Evolutionary conservation across 2,888 invertebrate species (phyloP), one percentile per base, ranked within the genome.

Genomic region (Acanthoscelides obtectus): DNA sequence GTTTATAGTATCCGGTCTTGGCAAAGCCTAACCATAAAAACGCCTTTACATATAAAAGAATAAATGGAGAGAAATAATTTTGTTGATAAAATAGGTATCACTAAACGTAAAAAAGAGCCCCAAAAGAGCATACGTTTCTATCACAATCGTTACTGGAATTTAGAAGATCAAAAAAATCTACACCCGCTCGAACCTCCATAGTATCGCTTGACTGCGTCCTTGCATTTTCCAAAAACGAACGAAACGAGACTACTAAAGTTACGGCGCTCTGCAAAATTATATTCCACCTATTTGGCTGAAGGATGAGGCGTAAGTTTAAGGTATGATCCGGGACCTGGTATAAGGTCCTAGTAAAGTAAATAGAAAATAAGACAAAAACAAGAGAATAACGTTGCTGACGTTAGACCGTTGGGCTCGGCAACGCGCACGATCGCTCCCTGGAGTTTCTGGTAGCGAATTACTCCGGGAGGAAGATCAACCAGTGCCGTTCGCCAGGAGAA

Each of bases 321-420:
- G 77, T 75, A 79, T 77, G 77, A 77, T 75, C 75, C 74, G 71
- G 68, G 73, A 77, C 78, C 77, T 78, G 79, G 75, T 78, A 81
- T 80, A 80, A 82, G 81, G 81, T 81, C 81, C 80, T 71, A 75
- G 78, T 78, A 78, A 77, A 82, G 81, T 81, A 81, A 83, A 83
- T 82, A 82, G 82, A 82, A 83, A 81, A 82, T 82, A 83, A 82
- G 82, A 81, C 79, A 81, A 81, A 81, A 81, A 80, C 80, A 80
- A 77, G 77, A 77, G 76, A 74, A 77, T 76, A 45, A 45, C 12
- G 45, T 17, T 45, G 45, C 45, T 45, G 45, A 75, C 77, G 80
- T 82, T 81, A 80, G 81, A 78, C 80, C 81, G 80, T 82, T 72
- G 74, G 81, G 80, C 81, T 77, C 78, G 76, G 73, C 75, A 72